A percentile compares a stretch with the other conserved stretches of the same genome.
Evolutionary conservation across 2,113 vertebrate genomes (phyloP).

Genomic region (Protobothrops mucrosquamatus): DNA sequence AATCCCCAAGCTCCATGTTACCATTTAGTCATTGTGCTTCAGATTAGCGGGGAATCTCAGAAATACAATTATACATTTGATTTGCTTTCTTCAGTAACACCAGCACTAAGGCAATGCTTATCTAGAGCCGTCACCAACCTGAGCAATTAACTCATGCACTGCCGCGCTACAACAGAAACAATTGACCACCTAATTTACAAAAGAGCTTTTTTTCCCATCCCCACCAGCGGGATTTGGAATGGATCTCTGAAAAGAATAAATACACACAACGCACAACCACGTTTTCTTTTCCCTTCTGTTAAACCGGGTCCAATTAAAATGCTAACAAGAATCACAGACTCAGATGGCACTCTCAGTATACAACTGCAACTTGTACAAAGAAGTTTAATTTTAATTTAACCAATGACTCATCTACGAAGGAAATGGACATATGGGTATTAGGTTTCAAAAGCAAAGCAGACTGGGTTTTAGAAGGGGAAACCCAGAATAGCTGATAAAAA

Average conservation of each 20-base stretch:
- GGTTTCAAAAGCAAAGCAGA: neutral
- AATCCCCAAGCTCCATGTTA: conserved; percentile 22
- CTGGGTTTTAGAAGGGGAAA: neutral
- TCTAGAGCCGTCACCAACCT: conserved; percentile 34
- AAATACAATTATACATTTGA: conserved; percentile 43
- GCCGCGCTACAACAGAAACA: conserved; percentile 42
- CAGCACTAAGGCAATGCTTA: conserved; percentile 49
- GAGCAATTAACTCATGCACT: conserved; percentile 48
- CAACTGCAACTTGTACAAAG: neutral
- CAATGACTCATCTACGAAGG: neutral
- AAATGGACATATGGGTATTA: neutral
- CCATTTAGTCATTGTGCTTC: conserved; percentile 43
- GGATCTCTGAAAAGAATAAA: neutral
- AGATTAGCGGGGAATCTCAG: conserved; percentile 56
- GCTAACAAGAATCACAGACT: neutral
- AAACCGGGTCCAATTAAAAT: neutral
- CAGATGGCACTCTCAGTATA: neutral
- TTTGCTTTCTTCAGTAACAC: conserved; percentile 41
- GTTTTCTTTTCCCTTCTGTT: neutral
- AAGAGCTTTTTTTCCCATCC: neutral
- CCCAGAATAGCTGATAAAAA: neutral
- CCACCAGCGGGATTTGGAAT: neutral
- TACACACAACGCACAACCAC: neutral
- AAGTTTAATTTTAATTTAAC: neutral
- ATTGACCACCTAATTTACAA: neutral